phyloP scores from a whole-genome alignment of 1,140 invertebrate genomes.

The Drosophila bifasciata region DNA sequence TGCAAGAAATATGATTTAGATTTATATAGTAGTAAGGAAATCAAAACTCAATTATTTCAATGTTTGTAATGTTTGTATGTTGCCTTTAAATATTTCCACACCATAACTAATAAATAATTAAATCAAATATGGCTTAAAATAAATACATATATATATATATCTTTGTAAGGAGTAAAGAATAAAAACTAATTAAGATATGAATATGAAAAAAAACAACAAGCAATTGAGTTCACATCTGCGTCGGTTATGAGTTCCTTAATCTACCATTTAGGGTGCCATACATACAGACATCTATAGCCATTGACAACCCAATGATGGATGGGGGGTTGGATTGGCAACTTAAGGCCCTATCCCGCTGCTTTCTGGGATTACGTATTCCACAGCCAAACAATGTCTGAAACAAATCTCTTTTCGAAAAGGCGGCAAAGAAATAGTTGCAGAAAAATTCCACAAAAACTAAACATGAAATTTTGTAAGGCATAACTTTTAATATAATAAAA shows the following conservation, averaged over 20 bases:
- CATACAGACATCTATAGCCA: slow-evolving; percentile 3
- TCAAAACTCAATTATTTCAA: slow-evolving; percentile 61
- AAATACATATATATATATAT: slow-evolving; percentile 43
- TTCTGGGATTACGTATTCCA: slow-evolving; percentile 26
- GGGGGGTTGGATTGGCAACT: slow-evolving; percentile 30
- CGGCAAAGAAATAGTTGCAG: too few species aligned
- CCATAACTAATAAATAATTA: slow-evolving; percentile 37
- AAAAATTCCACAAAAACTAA: too few species aligned
- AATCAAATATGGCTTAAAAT: slow-evolving; percentile 55
- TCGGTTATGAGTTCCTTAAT: slow-evolving; percentile 6
- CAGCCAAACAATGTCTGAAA: background rate
- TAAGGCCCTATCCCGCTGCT: slow-evolving; percentile 29
- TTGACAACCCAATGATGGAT: slow-evolving; percentile 65
- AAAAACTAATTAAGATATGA: slow-evolving; percentile 59
- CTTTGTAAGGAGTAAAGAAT: slow-evolving; percentile 54
- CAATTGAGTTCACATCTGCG: slow-evolving; percentile 26
- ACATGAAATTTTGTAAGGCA: too few species aligned
- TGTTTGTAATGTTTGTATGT: slow-evolving; percentile 80
- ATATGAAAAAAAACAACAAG: slow-evolving; percentile 30
- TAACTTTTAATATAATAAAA: background rate
- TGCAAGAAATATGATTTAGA: slow-evolving; percentile 38
- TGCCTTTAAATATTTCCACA: slow-evolving; percentile 52
- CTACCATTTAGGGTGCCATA: slow-evolving; percentile 22
- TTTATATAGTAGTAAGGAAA: slow-evolving; percentile 28
- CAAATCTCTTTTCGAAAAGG: slow-evolving; percentile 3